Evolutionary conservation across 2,888 invertebrate species (phyloP).

Genomic region (Caprella mutica): DNA sequence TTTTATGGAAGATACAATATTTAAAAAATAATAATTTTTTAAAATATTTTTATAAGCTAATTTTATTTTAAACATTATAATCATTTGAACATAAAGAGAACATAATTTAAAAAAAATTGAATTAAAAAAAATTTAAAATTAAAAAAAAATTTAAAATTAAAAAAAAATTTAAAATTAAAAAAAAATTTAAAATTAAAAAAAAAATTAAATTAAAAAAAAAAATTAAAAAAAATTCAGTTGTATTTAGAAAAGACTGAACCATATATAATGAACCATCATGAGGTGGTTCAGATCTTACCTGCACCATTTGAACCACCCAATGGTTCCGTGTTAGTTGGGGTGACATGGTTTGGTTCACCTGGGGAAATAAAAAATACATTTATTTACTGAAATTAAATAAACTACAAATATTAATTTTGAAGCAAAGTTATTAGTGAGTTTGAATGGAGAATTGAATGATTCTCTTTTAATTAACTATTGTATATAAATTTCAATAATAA

Average conservation of each 20-base stretch:
- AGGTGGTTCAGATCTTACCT: too few relatives aligned
- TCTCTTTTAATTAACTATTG: background rate
- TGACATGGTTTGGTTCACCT: background rate
- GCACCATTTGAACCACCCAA: too few relatives aligned
- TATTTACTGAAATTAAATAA: background rate
- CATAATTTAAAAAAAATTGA: background rate
- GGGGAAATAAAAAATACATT: background rate
- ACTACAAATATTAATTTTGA: background rate
- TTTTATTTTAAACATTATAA: background rate
- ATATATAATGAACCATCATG: too few relatives aligned
- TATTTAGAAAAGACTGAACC: too few relatives aligned
- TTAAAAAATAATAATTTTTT: background rate
- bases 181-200: too few relatives aligned
- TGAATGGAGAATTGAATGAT: background rate
- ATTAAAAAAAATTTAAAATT: too few relatives aligned
- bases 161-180: too few relatives aligned
- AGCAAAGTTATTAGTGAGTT: background rate
- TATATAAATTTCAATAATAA: background rate
- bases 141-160: too few relatives aligned
- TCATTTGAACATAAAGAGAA: background rate
- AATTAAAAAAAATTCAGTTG: too few relatives aligned
- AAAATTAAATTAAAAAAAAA: background rate
- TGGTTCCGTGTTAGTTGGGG: too few relatives aligned
- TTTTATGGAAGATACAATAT: background rate
- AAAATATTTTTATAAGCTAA: background rate